phyloP scores from a whole-genome alignment of 2,888 invertebrate species.

The Cacoxenus indagator region DNA sequence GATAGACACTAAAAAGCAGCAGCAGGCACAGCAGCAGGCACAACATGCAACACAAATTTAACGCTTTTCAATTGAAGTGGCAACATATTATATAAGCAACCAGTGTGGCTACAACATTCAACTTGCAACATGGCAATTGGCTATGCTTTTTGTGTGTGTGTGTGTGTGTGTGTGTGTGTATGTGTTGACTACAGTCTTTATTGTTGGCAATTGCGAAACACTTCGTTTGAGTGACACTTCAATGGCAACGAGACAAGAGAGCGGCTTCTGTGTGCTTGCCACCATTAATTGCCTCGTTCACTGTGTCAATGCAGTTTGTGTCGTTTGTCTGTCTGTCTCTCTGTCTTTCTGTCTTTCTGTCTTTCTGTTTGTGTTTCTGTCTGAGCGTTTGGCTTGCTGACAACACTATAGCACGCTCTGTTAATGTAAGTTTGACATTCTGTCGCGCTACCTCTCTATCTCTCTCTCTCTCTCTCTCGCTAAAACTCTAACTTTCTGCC shows the following conservation, averaged over 20 bases:
- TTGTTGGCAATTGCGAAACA: constrained; percentile 30
- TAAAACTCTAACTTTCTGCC: not conserved
- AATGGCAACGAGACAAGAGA: constrained; percentile 36
- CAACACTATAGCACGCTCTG: too few relatives aligned
- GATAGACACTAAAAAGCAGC: constrained; percentile 27
- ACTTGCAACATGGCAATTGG: constrained; percentile 46
- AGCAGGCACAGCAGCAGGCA: constrained; percentile 29
- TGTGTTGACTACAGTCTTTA: not conserved
- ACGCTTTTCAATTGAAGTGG: constrained; percentile 1
- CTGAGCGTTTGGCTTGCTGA: too few relatives aligned
- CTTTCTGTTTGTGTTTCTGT: not conserved
- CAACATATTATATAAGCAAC: constrained; percentile 19
- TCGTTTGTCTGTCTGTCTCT: not conserved
- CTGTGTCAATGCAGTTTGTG: constrained; percentile 3
- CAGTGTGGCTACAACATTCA: too few relatives aligned
- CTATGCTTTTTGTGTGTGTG: constrained; percentile 7
- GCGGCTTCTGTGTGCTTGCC: constrained; percentile 15
- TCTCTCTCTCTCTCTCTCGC: not conserved
- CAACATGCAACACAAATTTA: constrained; percentile 12
- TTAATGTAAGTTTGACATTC: not conserved
- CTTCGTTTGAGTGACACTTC: constrained; percentile 57
- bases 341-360: not conserved
- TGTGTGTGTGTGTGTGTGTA: not conserved
- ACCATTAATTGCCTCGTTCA: constrained; percentile 33
- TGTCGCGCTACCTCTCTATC: not conserved